phyloP scores from a whole-genome alignment of 2,888 invertebrate genomes.

The Cabera pusaria region DNA sequence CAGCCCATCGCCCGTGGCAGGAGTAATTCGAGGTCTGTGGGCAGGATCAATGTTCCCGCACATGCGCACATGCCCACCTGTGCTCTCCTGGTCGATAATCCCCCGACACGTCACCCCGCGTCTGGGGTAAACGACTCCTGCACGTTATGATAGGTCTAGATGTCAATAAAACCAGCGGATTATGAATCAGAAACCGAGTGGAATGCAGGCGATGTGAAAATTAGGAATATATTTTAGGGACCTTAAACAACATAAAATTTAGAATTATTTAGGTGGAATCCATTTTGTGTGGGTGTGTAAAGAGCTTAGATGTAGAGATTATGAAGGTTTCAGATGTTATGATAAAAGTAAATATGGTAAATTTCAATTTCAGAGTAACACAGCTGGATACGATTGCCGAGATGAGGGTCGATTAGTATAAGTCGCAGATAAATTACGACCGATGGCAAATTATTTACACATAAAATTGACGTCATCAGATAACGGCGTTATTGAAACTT shows the following conservation, averaged over 20 bases:
- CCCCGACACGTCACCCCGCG: conserved; percentile 57
- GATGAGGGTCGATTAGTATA: conserved; percentile 26
- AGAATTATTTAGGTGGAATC: no score
- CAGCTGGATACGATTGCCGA: no score
- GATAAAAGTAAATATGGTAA: conserved; percentile 15
- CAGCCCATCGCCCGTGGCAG: no score
- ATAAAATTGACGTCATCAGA: conserved; percentile 31
- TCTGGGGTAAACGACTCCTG: conserved; percentile 67
- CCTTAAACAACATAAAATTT: no score
- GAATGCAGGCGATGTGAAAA: background rate
- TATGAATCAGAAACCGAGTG: conserved; percentile 16
- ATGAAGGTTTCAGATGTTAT: no score
- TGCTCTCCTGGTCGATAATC: conserved; percentile 43
- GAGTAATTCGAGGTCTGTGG: no score
- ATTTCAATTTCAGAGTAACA: conserved; percentile 12
- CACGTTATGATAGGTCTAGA: conserved; percentile 75
- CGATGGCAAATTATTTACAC: conserved; percentile 25
- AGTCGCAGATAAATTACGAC: conserved; percentile 12
- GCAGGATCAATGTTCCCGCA: conserved; percentile 53
- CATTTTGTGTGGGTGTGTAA: no score
- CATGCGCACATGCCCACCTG: conserved; percentile 45
- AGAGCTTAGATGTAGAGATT: conserved; percentile 1
- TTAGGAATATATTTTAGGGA: no score
- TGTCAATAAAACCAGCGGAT: conserved; percentile 25
- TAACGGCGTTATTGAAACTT: conserved; percentile 27